phyloP scores from a whole-genome alignment of 2,797 vertebrate species.

The Pangasius macronema region DNA sequence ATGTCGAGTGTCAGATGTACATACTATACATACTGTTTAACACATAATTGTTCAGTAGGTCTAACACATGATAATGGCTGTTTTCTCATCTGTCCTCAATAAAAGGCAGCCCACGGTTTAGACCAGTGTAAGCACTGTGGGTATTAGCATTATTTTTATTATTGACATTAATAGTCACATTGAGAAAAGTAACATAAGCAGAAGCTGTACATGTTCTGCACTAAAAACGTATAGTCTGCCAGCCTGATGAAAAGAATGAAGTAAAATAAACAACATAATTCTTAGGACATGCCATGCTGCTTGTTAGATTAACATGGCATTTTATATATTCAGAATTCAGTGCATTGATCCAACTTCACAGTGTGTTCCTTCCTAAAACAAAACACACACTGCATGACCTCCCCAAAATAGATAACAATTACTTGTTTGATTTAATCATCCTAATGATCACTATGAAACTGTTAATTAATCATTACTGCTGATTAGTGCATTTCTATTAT shows the following conservation, averaged over 20 bases:
- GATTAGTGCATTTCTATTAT: conserved; percentile 11
- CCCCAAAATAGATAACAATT: not conserved
- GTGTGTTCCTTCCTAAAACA: not conserved
- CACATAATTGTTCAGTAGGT: not conserved
- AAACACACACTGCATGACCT: not conserved
- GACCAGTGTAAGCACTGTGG: not conserved
- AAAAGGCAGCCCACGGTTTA: not conserved
- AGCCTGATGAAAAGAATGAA: not conserved
- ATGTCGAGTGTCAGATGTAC: not conserved
- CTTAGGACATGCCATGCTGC: not conserved
- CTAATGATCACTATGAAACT: conserved; percentile 15
- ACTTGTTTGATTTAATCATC: not conserved
- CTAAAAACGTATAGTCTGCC: not conserved
- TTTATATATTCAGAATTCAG: conserved; percentile 10
- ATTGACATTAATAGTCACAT: not conserved
- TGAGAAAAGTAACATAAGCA: too few relatives aligned
- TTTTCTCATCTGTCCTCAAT: not conserved
- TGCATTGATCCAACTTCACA: not conserved
- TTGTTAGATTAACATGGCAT: not conserved
- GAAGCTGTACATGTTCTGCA: not conserved
- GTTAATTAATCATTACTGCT: not conserved
- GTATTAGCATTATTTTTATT: not conserved
- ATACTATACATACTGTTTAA: not conserved
- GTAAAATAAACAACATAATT: not conserved
- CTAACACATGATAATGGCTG: not conserved